Evolutionary conservation across 2,888 invertebrate genomes (phyloP), one percentile per base, ranked within the genome.

Genomic region (Orchestes rusci): DNA sequence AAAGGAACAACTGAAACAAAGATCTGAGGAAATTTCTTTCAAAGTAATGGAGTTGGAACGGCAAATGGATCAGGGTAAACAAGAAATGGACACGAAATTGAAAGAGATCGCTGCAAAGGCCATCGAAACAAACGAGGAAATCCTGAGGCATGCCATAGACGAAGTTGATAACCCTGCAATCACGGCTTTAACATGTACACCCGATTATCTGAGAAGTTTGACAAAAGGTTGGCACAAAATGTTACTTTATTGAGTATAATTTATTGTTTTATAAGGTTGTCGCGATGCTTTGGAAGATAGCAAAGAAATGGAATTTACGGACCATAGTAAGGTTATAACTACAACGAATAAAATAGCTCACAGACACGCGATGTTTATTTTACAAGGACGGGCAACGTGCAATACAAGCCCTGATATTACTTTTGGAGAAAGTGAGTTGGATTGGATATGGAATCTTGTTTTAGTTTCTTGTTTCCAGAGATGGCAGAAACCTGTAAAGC

Each of bases 371-470:
- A 74, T 75, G 38, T 76, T 77, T 59, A 71, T 86, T 50, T 68
- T 84, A 35, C 78, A 82, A 56, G 85, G 84, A n/a, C 80, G 82
- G 63, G 82, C 84, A 2, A 83, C 84, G 5, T 80, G 84, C 2
- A 85, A 86, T 64, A 80, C 80, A 1, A 80, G 84, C 32, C 79
- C 82, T 17, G 82, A 80, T 59, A 78, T 80, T 52, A 72, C 74
- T 40, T 73, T 75, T 59, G 79, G 79, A 16, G 80, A 81, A 64
- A 72, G 79, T 79, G 69, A 71, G 75, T 70, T 15, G 4, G 3
- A 7, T 15, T n/a, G 13, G n/a, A n/a, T n/a, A n/a, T n/a, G n/a
- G n/a, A n/a, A n/a, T n/a, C n/a, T n/a, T n/a, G n/a, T n/a, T n/a
- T n/a, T n/a, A 8, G 3, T 35, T 4, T 17, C 18, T n/a, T n/a